phyloP scores from a whole-genome alignment of 2,797 vertebrate genomes.

The Nasua narica region DNA sequence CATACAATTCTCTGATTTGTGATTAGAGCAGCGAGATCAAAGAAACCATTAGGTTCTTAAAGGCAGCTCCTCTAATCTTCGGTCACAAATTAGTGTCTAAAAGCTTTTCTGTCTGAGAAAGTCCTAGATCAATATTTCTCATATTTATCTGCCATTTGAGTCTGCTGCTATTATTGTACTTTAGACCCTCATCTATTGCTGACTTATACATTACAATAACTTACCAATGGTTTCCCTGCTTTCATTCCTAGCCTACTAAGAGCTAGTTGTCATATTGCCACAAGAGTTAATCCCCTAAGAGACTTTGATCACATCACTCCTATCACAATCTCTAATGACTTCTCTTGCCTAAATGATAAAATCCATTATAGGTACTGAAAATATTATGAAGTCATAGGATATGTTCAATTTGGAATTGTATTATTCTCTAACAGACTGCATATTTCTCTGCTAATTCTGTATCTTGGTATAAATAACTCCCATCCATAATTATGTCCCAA shows the following conservation, averaged over 20 bases:
- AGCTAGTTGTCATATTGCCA: not conserved
- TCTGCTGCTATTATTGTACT: not conserved
- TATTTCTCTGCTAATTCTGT: not conserved
- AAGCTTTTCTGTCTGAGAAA: not conserved
- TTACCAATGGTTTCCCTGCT: not conserved
- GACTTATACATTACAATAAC: not conserved
- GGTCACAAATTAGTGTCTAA: not conserved
- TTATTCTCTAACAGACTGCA: not conserved
- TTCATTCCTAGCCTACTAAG: not conserved
- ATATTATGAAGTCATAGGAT: not conserved
- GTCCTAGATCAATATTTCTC: not conserved
- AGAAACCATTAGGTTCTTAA: not conserved
- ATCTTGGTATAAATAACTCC: not conserved
- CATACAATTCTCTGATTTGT: not conserved
- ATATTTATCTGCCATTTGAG: not conserved
- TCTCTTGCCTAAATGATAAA: not conserved
- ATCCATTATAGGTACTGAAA: not conserved
- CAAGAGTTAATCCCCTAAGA: not conserved
- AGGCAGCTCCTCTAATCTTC: not conserved
- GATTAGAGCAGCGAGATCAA: slow-evolving; percentile 18
- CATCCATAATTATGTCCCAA: not conserved
- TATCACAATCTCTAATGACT: not conserved
- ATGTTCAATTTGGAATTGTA: not conserved
- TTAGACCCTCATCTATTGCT: not conserved
- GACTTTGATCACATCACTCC: not conserved